phyloP scores from a whole-genome alignment of 37 sponge, comb jelly and placozoan genomes.

The Lycopodina hypogea region DNA sequence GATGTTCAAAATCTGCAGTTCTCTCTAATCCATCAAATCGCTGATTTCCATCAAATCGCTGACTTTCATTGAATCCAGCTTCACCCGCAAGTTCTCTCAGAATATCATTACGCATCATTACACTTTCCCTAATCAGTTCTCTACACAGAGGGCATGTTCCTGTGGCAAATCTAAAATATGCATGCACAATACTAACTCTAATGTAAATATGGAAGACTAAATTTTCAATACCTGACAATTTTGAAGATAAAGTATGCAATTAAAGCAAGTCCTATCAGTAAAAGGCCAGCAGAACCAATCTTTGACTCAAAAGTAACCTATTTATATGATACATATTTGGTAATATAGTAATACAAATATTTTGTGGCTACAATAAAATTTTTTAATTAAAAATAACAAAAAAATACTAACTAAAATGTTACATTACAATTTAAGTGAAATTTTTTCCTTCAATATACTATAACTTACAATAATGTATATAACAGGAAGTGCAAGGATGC shows the following conservation, averaged over 20 bases:
- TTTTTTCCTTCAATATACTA: not conserved
- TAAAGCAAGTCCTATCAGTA: conserved; percentile 14
- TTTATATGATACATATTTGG: not conserved
- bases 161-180: conserved; percentile 13
- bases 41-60: no score
- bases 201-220: not conserved
- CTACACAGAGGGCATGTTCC: conserved; percentile 22
- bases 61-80: not conserved
- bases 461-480: conserved; percentile 26
- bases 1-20: conserved; percentile 18
- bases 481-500: conserved; percentile 17
- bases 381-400: not conserved
- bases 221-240: conserved; percentile 26
- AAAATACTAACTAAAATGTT: not conserved
- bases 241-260: conserved; percentile 41
- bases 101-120: not conserved
- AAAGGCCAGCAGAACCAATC: conserved; percentile 10
- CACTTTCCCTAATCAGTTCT: not conserved
- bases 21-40: conserved; percentile 1
- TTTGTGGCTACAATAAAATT: not conserved
- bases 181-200: not conserved
- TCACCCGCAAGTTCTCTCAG: not conserved
- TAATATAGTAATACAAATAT: not conserved
- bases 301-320: conserved; percentile 31
- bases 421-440: not conserved